These are phyloP conservation scores for Spodoptera picta DNA, from an alignment of 2,888 invertebrate genomes.

Conservation along the genomic window DNA sequence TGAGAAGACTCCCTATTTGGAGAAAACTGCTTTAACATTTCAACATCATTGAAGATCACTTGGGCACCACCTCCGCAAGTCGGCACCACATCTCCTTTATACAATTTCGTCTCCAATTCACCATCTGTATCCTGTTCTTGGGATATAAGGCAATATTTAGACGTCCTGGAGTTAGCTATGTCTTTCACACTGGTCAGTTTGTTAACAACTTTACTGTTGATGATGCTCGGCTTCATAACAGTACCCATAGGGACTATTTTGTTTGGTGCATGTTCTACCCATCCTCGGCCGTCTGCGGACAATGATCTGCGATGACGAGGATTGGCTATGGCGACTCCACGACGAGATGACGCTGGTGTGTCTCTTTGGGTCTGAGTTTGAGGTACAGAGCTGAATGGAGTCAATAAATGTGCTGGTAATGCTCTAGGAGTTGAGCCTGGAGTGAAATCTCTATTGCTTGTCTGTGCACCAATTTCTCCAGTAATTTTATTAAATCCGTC, in stretches of 20 bases:
- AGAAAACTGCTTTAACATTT: slow-evolving; percentile 94
- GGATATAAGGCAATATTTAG: slow-evolving; percentile 97
- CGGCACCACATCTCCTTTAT: slow-evolving; percentile 97
- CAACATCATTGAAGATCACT: slow-evolving; percentile 98
- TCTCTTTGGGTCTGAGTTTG: slow-evolving; percentile 67
- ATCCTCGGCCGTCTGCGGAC: slow-evolving; percentile 92
- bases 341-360: slow-evolving; percentile 76
- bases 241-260: slow-evolving; percentile 95
- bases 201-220: slow-evolving; percentile 94
- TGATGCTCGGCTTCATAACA: slow-evolving; percentile 95
- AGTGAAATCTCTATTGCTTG: slow-evolving; percentile 75
- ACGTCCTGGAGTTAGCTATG: slow-evolving; percentile 91
- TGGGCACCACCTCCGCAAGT: slow-evolving; percentile 98
- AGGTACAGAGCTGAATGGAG: slow-evolving; percentile 78
- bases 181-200: slow-evolving; percentile 94
- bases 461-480: slow-evolving; percentile 77
- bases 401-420: slow-evolving; percentile 80
- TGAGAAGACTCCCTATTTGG: slow-evolving; percentile 86
- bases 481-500: slow-evolving; percentile 61
- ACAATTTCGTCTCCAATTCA: slow-evolving; percentile 96
- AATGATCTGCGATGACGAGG: slow-evolving; percentile 93
- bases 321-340: slow-evolving; percentile 92
- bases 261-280: slow-evolving; percentile 96
- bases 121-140: slow-evolving; percentile 98
- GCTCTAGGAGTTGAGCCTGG: slow-evolving; percentile 84